phyloP scores from a whole-genome alignment of 2,113 vertebrate genomes.

The Coptodon rendalli region DNA sequence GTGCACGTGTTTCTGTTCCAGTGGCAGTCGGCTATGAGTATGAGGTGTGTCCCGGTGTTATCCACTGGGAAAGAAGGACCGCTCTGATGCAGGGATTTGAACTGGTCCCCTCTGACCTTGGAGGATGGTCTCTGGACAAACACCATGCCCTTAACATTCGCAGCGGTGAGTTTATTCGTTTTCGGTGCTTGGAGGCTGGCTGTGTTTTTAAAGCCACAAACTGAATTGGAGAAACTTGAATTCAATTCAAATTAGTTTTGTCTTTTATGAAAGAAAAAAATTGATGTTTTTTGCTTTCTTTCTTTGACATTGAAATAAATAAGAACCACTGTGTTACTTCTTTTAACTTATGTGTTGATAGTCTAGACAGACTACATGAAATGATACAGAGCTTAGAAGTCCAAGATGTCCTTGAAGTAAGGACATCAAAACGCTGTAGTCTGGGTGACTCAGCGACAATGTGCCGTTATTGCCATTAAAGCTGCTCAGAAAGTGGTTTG shows the following conservation, averaged over 20 bases:
- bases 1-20: conserved; percentile 64
- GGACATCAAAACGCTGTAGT: neutral
- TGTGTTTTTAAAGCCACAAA: neutral
- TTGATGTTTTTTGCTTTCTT: neutral
- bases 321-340: neutral
- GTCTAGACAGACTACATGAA: neutral
- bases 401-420: neutral
- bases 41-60: conserved; percentile 85
- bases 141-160: conserved; percentile 93
- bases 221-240: neutral
- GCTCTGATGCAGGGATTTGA: conserved; percentile 92
- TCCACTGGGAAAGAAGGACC: conserved; percentile 94
- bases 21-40: conserved; percentile 97
- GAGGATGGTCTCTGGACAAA: conserved; percentile 95
- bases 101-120: conserved; percentile 91
- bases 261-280: neutral
- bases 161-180: conserved; percentile 78
- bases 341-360: neutral
- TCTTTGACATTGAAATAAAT: neutral
- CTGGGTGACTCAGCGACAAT: neutral
- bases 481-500: neutral
- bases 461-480: neutral
- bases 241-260: neutral
- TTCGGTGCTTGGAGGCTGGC: neutral
- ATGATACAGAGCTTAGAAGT: neutral